Base-by-base conservation (phyloP, 1,140 invertebrate genomes). In the Bicyclus anynana region DNA sequence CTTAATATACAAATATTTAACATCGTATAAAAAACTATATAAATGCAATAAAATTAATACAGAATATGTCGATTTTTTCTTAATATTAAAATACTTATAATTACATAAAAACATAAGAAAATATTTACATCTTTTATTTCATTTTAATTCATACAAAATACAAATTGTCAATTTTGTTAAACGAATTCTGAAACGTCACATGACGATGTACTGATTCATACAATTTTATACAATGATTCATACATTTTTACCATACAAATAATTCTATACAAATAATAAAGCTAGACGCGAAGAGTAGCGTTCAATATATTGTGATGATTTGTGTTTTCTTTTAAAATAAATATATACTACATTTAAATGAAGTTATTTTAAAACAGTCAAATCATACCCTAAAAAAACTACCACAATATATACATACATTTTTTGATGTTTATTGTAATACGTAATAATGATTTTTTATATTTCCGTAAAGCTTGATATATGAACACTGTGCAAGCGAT, bases 241-340 rank as follows among this genome's bases (percentile, higher is more conserved):
- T 33, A 33, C 29, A 33, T 12, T 12, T 33, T 33, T 29, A 33
- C 12, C 3, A 12, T 12, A 12, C n/a, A 5, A 2, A 29, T 29
- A 7, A 29, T 53, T 42, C 13, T 50, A 48, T 27, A 48, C 13
- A 44, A 44, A 44, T 44, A 18, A 20, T 18, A 44, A 44, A 20
- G 12, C 17, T 42, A 17, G 18, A 17, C 14, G 38, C 4, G 17
- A 17, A 42, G 14, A 12, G 14, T 23, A 14, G 3, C 9, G 9
- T 10, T 10, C 12, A 33, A 27, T 33, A 33, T 12, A 33, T 33
- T 33, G 29, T 33, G 29, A 27, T 27, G 5, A 4, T 4, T 27
- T 27, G 26, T 27, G 4, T 4, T 26, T 26, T 26, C 23, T 4
- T 26, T 26, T 26, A 3, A 26, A 4, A 26, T 4, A 27, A 27